These are phyloP conservation scores for Amblyopsis hoosieri DNA, from an alignment of 2,797 vertebrate genomes.

Conservation along the genomic window DNA sequence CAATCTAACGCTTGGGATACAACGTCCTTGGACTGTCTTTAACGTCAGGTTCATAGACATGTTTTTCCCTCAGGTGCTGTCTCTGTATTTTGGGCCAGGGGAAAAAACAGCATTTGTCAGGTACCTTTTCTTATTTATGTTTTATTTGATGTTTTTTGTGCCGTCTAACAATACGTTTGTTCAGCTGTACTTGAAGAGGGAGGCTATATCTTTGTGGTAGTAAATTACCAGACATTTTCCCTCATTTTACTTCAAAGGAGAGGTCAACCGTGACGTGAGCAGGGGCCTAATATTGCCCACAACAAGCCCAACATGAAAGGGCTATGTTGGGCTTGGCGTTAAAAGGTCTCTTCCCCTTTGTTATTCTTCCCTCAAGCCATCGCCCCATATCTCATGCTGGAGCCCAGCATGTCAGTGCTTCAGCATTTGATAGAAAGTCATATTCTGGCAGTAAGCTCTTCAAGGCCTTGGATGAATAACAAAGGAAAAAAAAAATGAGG, in stretches of 20 bases:
- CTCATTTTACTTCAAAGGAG: constrained; percentile 25
- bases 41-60: constrained; percentile 75
- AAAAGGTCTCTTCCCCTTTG: constrained; percentile 8
- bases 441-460: constrained; percentile 35
- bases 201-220: constrained; percentile 4
- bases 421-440: constrained; percentile 38
- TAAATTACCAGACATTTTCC: constrained; percentile 4
- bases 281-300: constrained; percentile 10
- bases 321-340: constrained; percentile 6
- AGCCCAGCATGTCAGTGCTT: constrained; percentile 21
- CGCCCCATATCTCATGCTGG: constrained; percentile 23
- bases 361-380: constrained; percentile 19
- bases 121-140: constrained; percentile 14
- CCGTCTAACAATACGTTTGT: constrained; percentile 11
- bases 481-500: constrained; percentile 25
- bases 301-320: constrained; percentile 32
- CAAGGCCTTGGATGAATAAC: constrained; percentile 42
- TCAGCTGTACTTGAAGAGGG: not conserved
- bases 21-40: constrained; percentile 95
- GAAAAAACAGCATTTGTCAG: constrained; percentile 40
- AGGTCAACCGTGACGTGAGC: constrained; percentile 18
- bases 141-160: constrained; percentile 8
- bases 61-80: constrained; percentile 64
- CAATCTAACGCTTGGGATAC: constrained; percentile 92
- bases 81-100: constrained; percentile 46